Percentiles rank a stretch among this genome's conserved stretches.
Conservation (phyloP, 2,113 vertebrate genomes). For the Penelope pileata region DNA sequence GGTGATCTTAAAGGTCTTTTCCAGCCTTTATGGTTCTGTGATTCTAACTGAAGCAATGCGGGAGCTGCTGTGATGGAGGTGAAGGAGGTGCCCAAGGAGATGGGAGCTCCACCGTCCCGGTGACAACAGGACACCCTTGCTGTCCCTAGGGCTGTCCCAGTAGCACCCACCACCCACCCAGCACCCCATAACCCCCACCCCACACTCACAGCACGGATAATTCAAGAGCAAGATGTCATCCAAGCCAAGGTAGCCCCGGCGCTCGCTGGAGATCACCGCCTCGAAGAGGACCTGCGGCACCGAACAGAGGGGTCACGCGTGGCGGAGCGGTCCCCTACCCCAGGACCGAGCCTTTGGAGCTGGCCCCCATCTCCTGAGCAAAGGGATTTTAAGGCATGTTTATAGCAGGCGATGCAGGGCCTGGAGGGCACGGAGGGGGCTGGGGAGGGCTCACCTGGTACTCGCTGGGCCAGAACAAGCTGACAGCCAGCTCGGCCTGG, state of each 20-base stretch:
- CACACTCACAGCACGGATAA: slow-evolving; percentile 95
- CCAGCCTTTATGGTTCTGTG: neutral
- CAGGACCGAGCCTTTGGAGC: neutral
- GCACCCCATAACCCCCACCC: neutral
- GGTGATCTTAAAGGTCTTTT: no score
- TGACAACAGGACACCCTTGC: fast-evolving
- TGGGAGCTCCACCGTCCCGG: neutral
- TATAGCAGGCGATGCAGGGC: neutral
- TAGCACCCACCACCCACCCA: neutral
- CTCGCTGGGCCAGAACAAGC: slow-evolving; percentile 97
- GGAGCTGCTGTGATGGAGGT: neutral
- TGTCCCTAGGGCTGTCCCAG: neutral
- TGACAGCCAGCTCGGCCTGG: slow-evolving; percentile 94
- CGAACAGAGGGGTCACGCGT: neutral
- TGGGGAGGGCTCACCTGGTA: slow-evolving; percentile 87
- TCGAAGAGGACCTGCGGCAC: slow-evolving; percentile 90
- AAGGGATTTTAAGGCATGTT: neutral
- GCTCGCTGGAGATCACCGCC: slow-evolving; percentile 88
- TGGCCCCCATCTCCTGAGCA: neutral
- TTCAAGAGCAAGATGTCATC: slow-evolving; percentile 96
- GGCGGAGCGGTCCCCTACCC: neutral
- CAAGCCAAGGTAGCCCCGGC: slow-evolving; percentile 89
- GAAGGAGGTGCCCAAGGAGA: neutral
- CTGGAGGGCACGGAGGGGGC: fast-evolving
- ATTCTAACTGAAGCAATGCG: fast-evolving